A percentile compares a stretch with the other conserved stretches of the same genome.
These are phyloP conservation scores for Gallinago jamesoni DNA, from an alignment of 2,113 vertebrate genomes.

Conservation along the genomic window DNA sequence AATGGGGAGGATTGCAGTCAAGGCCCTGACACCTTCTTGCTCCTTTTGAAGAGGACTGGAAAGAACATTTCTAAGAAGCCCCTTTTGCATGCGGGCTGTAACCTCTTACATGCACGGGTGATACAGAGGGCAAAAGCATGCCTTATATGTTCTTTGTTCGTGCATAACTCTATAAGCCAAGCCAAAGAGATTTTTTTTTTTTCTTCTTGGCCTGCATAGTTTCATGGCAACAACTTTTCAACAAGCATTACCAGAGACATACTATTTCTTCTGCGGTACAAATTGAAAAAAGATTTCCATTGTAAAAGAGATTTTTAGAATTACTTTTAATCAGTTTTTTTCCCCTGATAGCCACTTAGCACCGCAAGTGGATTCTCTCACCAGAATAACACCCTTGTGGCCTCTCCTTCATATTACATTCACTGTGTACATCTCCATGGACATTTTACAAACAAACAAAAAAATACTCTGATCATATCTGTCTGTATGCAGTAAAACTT, in stretches of 20 bases:
- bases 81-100: fast-evolving
- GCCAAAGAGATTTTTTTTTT: neutral
- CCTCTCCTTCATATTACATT: neutral
- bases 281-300: neutral
- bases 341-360: neutral
- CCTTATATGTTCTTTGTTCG: neutral
- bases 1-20: neutral
- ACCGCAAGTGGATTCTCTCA: neutral
- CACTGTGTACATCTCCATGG: neutral
- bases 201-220: neutral
- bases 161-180: neutral
- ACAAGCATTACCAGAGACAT: neutral
- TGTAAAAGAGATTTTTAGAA: neutral
- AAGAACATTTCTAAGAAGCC: neutral
- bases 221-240: neutral
- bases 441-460: neutral
- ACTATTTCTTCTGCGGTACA: neutral
- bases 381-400: neutral
- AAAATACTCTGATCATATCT: neutral
- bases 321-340: neutral
- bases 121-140: neutral
- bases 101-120: neutral
- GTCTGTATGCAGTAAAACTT: neutral
- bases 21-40: neutral
- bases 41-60: neutral